Percentiles rank a stretch among this genome's conserved stretches.
These are phyloP conservation scores for Neoitamus cyanurus DNA, from an alignment of 2,888 invertebrate species.

Conservation along the genomic window DNA sequence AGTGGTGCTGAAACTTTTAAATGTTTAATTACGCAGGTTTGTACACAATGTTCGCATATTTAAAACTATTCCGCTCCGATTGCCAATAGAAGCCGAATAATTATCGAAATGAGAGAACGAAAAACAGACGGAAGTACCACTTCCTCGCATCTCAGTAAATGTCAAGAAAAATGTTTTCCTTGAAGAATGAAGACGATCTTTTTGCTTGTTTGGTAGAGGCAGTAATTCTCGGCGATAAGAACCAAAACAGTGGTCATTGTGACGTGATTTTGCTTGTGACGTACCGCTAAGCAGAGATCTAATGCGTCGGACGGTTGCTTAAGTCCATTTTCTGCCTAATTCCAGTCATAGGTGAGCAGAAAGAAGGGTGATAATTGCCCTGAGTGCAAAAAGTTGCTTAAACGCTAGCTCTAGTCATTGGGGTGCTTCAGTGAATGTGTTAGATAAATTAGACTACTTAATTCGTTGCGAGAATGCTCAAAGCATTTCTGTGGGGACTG, in stretches of 20 bases:
- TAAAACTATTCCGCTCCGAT: not conserved
- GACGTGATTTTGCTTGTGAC: not conserved
- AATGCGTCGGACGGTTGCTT: not conserved
- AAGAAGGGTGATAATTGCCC: not conserved
- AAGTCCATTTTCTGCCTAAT: not conserved
- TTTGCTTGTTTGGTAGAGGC: not conserved
- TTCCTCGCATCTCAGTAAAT: not conserved
- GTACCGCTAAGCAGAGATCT: not conserved
- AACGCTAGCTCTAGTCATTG: not conserved
- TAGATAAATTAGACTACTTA: not conserved
- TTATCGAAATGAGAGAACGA: not conserved
- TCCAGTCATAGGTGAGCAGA: not conserved
- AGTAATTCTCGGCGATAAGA: not conserved
- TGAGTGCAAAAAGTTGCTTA: not conserved
- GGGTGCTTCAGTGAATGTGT: not conserved
- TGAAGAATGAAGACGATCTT: not conserved
- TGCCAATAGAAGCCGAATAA: not conserved
- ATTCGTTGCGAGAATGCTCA: not conserved
- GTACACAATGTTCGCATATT: not conserved
- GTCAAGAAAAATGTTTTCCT: not conserved
- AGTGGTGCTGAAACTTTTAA: not conserved
- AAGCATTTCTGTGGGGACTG: not conserved
- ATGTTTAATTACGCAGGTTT: not conserved
- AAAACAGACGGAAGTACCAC: not conserved
- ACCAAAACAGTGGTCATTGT: not conserved